Evolutionary conservation across 2,113 vertebrate genomes (phyloP).

Genomic region (Egretta garzetta): DNA sequence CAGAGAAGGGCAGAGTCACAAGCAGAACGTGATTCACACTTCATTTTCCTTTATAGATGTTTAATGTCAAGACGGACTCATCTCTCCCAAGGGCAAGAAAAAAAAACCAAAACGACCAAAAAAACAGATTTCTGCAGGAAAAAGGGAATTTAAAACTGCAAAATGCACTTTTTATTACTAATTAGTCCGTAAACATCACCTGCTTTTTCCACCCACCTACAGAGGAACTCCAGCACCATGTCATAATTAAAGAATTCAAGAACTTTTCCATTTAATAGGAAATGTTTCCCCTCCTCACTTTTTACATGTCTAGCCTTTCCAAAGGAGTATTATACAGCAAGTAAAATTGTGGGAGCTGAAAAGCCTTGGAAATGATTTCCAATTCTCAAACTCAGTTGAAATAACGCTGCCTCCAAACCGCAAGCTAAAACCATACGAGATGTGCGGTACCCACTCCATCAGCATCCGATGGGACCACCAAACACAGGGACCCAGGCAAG

Average conservation of each 20-base stretch:
- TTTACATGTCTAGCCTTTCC: not conserved
- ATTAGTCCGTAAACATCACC: rapidly evolving
- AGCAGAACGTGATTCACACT: not conserved
- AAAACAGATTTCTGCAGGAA: not conserved
- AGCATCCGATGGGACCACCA: rapidly evolving
- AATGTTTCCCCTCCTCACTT: not conserved
- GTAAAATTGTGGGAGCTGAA: not conserved
- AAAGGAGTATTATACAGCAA: not conserved
- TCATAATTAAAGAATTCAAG: not conserved
- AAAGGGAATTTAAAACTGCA: not conserved
- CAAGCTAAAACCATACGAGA: not conserved
- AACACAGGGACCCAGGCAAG: not conserved
- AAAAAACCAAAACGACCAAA: not conserved
- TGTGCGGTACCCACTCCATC: rapidly evolving
- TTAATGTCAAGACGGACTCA: not conserved
- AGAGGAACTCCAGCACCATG: not conserved
- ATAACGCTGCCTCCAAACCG: not conserved
- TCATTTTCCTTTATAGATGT: not conserved
- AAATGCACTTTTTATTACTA: not conserved
- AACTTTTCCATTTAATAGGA: not conserved
- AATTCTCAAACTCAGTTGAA: not conserved
- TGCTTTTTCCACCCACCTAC: not conserved
- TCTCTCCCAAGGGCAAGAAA: not conserved
- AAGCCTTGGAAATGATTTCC: not conserved
- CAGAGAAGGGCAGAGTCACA: not conserved